Conservation (phyloP, 1,140 invertebrate genomes). For the Megalopta genalis region DNA sequence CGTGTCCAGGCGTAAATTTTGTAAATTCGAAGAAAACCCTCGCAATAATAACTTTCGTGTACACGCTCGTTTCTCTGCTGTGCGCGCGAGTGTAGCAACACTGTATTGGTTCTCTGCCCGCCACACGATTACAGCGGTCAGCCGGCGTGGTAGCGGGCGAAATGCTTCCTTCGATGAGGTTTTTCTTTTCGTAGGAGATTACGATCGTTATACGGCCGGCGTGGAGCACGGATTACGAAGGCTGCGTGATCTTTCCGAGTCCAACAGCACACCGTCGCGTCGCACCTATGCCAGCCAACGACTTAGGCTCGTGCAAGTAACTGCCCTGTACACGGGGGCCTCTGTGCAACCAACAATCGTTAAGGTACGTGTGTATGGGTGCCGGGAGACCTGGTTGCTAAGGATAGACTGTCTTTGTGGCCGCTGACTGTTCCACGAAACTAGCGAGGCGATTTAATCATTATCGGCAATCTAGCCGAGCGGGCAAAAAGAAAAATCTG, state of each 20-base stretch:
- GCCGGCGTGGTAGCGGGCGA: too few species aligned
- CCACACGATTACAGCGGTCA: too few species aligned
- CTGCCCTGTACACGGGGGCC: not conserved
- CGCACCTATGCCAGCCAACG: not conserved
- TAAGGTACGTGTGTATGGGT: not conserved
- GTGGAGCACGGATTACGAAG: slow-evolving; percentile 22
- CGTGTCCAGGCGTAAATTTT: too few species aligned
- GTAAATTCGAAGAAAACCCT: too few species aligned
- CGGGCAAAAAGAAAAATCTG: slow-evolving; percentile 56
- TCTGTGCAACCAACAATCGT: slow-evolving; percentile 36
- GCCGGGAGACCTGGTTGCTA: slow-evolving; percentile 21
- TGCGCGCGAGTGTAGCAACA: too few species aligned
- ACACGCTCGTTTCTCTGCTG: too few species aligned
- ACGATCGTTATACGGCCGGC: slow-evolving; percentile 2
- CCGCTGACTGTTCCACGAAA: slow-evolving; percentile 52
- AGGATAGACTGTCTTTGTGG: slow-evolving; percentile 40
- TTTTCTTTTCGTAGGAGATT: slow-evolving; percentile 24
- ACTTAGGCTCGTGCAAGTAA: not conserved
- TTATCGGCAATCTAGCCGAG: slow-evolving; percentile 56
- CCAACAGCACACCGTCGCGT: not conserved
- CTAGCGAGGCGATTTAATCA: slow-evolving; percentile 56
- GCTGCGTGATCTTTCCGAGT: slow-evolving; percentile 34
- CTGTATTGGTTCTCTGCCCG: too few species aligned
- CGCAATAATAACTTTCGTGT: too few species aligned
- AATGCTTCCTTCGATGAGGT: slow-evolving; percentile 7